A percentile compares a stretch with the other conserved stretches of the same genome.
Evolutionary conservation across 2,113 vertebrate genomes (phyloP).

Genomic region (Vidua macroura): DNA sequence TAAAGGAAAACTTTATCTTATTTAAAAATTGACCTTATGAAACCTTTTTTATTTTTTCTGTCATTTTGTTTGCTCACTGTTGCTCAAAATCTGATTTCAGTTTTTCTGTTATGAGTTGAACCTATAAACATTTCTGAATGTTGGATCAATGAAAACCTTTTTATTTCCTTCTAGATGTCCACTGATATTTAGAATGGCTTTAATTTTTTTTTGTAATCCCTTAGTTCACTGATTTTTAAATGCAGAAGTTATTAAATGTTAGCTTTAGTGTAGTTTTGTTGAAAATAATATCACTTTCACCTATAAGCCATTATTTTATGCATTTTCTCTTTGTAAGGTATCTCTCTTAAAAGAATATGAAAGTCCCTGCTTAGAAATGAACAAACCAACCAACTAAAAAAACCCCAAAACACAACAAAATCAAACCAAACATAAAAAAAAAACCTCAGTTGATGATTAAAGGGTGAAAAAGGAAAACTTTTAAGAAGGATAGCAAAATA

Average conservation of each 20-base stretch:
- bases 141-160: background rate
- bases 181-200: background rate
- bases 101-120: background rate
- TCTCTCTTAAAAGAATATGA: background rate
- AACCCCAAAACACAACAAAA: rapidly evolving
- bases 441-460: background rate
- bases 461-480: background rate
- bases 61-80: background rate
- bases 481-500: background rate
- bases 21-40: background rate
- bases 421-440: background rate
- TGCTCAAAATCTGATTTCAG: background rate
- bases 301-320: background rate
- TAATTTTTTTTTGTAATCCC: background rate
- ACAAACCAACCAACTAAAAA: background rate
- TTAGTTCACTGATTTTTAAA: background rate
- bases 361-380: background rate
- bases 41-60: background rate
- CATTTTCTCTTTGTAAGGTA: background rate
- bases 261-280: background rate
- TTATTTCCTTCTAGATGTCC: background rate
- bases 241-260: background rate
- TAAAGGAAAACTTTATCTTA: background rate
- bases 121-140: background rate
- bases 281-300: background rate